Conservation (phyloP, 23 tunicate genomes). For the Styela clava region DNA sequence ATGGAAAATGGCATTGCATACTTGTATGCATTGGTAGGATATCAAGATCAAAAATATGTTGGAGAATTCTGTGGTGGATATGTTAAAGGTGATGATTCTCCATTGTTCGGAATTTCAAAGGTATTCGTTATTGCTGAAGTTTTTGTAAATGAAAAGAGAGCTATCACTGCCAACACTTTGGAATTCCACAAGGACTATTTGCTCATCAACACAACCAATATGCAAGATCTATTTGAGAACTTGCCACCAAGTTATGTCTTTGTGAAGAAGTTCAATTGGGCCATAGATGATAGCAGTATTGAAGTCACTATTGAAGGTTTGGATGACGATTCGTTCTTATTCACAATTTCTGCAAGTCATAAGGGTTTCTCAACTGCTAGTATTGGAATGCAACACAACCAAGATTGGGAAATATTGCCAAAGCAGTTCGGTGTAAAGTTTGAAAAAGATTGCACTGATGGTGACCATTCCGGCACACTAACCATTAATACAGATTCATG, state of each 20-base stretch:
- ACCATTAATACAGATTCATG: background rate
- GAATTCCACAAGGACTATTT: background rate
- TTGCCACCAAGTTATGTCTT: slow-evolving; percentile 13
- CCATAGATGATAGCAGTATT: background rate
- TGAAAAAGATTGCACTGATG: background rate
- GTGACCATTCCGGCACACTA: background rate
- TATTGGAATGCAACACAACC: slow-evolving; percentile 17
- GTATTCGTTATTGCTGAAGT: background rate
- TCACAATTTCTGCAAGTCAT: background rate
- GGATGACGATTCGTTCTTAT: background rate
- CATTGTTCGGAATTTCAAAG: background rate
- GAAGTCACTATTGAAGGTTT: background rate
- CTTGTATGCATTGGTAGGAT: background rate
- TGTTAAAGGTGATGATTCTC: background rate
- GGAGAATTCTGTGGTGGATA: background rate
- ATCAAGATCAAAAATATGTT: background rate
- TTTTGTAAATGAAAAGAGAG: background rate
- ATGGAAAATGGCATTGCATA: background rate
- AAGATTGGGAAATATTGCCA: slow-evolving; percentile 12
- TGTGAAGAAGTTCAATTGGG: slow-evolving; percentile 5
- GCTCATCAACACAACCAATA: background rate
- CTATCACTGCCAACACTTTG: background rate
- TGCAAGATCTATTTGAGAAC: background rate
- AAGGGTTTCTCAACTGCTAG: background rate
- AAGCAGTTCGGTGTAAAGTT: background rate